Conservation (phyloP, 2,113 vertebrate species). For the Triplophysa dalaica region DNA sequence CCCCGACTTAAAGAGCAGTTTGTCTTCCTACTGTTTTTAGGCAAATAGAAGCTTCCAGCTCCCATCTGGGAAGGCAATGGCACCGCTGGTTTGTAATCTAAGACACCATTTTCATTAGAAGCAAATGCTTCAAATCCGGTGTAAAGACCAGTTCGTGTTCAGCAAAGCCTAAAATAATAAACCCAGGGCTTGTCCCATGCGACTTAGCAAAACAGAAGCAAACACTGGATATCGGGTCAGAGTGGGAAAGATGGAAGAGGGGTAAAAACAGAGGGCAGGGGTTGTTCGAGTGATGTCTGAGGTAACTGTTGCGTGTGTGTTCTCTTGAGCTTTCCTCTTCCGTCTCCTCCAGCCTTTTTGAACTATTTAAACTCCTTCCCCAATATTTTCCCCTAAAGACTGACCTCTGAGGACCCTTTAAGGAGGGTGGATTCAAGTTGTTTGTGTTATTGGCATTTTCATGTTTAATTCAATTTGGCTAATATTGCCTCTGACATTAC, state of each 20-base stretch:
- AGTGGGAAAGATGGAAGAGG: conserved; percentile 35
- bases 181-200: conserved; percentile 84
- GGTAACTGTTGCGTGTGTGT: conserved; percentile 65
- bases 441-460: conserved; percentile 86
- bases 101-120: conserved; percentile 99
- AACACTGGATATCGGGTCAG: conserved; percentile 63
- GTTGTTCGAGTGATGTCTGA: conserved; percentile 52
- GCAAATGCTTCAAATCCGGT: conserved; percentile 99
- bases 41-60: conserved; percentile 87
- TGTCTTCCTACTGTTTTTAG: conserved; percentile 97
- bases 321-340: conserved; percentile 43
- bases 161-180: conserved; percentile 99
- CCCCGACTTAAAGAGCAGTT: conserved; percentile 87
- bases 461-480: conserved; percentile 86
- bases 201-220: conserved; percentile 82
- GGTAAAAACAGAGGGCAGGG: conserved; percentile 23
- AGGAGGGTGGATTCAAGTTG: conserved; percentile 56
- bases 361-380: conserved; percentile 76
- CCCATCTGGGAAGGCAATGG: conserved; percentile 87
- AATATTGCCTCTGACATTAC: conserved; percentile 57
- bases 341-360: conserved; percentile 57
- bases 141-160: conserved; percentile 98
- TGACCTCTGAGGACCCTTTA: conserved; percentile 73
- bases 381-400: conserved; percentile 67
- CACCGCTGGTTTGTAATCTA: conserved; percentile 94